These are phyloP conservation scores for Apteryx mantelli DNA, from an alignment of 2,113 vertebrate species.

Conservation along the genomic window DNA sequence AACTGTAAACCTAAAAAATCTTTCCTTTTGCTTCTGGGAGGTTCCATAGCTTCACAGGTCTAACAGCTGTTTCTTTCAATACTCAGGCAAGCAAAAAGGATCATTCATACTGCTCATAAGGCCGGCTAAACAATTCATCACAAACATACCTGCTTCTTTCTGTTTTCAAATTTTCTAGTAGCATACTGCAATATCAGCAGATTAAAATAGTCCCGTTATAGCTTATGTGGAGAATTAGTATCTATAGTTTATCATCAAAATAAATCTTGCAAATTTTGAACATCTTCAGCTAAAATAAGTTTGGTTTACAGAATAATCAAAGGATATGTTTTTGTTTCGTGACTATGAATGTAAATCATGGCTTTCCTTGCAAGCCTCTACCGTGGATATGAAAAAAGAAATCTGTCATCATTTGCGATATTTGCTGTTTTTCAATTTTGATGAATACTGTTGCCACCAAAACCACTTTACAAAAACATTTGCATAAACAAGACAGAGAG, in stretches of 20 bases:
- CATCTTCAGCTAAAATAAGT: constrained; percentile 15
- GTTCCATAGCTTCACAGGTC: background rate
- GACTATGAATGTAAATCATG: constrained; percentile 9
- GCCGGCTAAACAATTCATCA: background rate
- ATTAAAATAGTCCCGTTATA: background rate
- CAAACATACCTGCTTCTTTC: background rate
- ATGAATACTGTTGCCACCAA: background rate
- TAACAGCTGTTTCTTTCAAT: background rate
- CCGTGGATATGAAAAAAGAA: background rate
- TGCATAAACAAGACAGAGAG: background rate
- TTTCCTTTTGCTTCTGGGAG: background rate
- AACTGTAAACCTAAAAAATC: background rate
- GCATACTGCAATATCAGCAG: background rate
- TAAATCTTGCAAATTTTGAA: background rate
- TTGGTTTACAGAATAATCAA: constrained; percentile 15
- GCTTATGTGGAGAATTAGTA: background rate
- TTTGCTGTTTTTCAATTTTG: constrained; percentile 15
- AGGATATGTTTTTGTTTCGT: background rate
- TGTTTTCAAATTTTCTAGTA: background rate
- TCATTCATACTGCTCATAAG: background rate
- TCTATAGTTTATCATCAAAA: background rate
- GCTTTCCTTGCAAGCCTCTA: background rate
- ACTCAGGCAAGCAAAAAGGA: background rate
- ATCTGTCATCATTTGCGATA: constrained; percentile 9
- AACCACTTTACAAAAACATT: constrained; percentile 11